phyloP scores from a whole-genome alignment of 1,140 invertebrate genomes.

The Gryllus bimaculatus region DNA sequence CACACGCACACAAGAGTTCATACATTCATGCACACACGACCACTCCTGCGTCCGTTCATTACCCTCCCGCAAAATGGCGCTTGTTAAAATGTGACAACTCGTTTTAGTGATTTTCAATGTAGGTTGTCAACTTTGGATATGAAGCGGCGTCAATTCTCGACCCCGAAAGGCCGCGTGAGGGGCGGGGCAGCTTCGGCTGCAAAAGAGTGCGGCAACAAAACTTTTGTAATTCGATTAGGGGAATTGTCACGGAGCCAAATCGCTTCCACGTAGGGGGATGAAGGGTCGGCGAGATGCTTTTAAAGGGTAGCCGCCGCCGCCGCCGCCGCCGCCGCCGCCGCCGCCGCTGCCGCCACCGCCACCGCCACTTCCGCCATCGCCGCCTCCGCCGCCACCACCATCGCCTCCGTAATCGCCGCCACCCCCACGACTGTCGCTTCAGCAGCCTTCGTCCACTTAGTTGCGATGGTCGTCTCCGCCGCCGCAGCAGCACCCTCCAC shows the following conservation, averaged over 20 bases:
- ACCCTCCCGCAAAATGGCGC: not conserved
- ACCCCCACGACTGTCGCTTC: too few species aligned
- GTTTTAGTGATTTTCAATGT: conserved; percentile 5
- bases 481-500: too few species aligned
- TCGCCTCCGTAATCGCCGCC: too few species aligned
- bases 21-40: not conserved
- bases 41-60: not conserved
- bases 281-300: not conserved
- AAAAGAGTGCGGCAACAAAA: not conserved
- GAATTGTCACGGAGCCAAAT: conserved; percentile 3
- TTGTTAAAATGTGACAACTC: not conserved
- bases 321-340: too few species aligned
- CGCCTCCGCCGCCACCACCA: too few species aligned
- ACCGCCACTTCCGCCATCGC: too few species aligned
- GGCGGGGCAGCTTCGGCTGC: not conserved
- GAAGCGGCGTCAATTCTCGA: not conserved
- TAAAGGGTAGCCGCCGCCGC: not conserved
- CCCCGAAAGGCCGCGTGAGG: too few species aligned
- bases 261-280: not conserved
- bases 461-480: too few species aligned
- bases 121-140: not conserved
- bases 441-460: too few species aligned
- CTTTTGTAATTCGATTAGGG: conserved; percentile 4
- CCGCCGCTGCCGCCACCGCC: too few species aligned
- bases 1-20: not conserved